A percentile compares a stretch with the other conserved stretches of the same genome.
Evolutionary conservation across 2,888 invertebrate species (phyloP).

Genomic region (Octodonta nipae): DNA sequence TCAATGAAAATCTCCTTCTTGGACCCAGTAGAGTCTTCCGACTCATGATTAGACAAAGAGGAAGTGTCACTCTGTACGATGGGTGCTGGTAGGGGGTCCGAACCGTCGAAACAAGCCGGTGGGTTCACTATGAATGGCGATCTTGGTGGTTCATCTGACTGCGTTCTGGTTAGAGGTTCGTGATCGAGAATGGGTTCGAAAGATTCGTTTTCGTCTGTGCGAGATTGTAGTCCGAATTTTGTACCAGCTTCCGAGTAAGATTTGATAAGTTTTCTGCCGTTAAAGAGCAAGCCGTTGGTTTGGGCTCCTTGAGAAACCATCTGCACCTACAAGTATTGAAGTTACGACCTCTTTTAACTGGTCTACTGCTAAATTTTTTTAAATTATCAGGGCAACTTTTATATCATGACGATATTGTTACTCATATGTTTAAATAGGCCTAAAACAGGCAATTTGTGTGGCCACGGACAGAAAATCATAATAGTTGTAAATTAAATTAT

Average conservation of each 20-base stretch:
- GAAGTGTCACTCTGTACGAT: slow-evolving; percentile 26
- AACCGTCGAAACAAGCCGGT: slow-evolving; percentile 31
- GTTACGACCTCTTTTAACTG: no score
- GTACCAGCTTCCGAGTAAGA: slow-evolving; percentile 67
- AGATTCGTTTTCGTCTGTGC: slow-evolving; percentile 22
- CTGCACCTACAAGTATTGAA: slow-evolving; percentile 50
- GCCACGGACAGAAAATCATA: no score
- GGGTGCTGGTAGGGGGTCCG: slow-evolving; percentile 21
- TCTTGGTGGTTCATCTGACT: slow-evolving; percentile 70
- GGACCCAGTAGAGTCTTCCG: slow-evolving; percentile 26
- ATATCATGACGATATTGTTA: no score
- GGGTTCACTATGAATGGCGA: slow-evolving; percentile 54
- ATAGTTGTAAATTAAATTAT: no score
- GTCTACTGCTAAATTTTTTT: no score
- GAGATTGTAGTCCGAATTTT: slow-evolving; percentile 28
- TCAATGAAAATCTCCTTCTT: slow-evolving; percentile 57
- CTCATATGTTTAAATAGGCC: no score
- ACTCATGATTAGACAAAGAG: slow-evolving; percentile 28
- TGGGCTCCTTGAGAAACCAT: slow-evolving; percentile 85
- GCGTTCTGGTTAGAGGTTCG: slow-evolving; percentile 66
- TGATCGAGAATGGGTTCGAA: slow-evolving; percentile 41
- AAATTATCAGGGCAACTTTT: no score
- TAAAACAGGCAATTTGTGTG: no score
- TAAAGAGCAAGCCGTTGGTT: slow-evolving; percentile 63
- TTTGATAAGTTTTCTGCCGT: slow-evolving; percentile 66